Conservation (phyloP, 2,113 vertebrate genomes). For the Rhadina sibilatrix region DNA sequence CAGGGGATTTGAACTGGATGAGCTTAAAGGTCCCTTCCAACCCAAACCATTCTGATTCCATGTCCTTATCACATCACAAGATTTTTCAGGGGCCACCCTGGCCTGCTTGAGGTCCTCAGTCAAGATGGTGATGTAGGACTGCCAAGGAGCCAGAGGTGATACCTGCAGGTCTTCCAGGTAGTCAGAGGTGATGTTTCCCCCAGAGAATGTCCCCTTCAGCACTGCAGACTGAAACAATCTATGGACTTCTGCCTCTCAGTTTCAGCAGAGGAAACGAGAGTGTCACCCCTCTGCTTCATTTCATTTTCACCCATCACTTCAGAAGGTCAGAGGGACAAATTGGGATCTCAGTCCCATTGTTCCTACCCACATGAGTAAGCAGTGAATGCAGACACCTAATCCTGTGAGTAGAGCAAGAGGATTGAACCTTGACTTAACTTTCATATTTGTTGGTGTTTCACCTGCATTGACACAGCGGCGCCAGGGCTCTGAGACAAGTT, state of each 20-base stretch:
- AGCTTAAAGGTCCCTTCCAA: background rate
- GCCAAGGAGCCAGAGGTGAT: background rate
- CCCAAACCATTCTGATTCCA: background rate
- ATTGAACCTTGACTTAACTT: background rate
- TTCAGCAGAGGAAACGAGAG: background rate
- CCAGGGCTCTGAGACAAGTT: background rate
- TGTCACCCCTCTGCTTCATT: background rate
- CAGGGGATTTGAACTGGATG: background rate
- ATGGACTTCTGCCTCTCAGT: background rate
- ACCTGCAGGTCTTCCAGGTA: background rate
- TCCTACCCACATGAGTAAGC: background rate
- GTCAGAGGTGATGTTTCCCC: background rate
- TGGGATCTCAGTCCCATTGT: background rate
- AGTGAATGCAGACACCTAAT: background rate
- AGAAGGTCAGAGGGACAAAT: constrained; percentile 8
- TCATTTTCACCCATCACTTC: background rate
- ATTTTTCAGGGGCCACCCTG: background rate
- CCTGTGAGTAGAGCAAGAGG: background rate
- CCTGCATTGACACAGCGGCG: background rate
- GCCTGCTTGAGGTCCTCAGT: background rate
- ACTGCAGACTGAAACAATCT: background rate
- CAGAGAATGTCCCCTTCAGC: background rate
- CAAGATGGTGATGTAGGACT: background rate
- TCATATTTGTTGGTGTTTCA: background rate
- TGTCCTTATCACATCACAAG: background rate